Evolutionary conservation across 2,888 invertebrate species (phyloP).

Genomic region (Torymus auratus): DNA sequence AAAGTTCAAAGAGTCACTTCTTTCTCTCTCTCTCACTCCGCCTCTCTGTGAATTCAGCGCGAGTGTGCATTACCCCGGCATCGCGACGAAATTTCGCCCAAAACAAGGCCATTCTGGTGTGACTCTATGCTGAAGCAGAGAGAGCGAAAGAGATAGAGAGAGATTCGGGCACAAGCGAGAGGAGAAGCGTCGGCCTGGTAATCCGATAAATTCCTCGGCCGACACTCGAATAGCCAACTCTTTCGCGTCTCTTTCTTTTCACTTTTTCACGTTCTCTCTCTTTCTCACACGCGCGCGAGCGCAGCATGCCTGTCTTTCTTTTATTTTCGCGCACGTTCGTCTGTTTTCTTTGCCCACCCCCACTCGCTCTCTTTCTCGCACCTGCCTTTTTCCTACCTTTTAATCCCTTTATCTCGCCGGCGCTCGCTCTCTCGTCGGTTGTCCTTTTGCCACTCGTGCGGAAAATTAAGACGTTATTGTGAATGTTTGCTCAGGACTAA

Average conservation of each 20-base stretch:
- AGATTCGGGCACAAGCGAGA: conserved; percentile 10
- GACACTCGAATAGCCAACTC: conserved; percentile 38
- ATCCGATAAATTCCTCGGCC: conserved; percentile 47
- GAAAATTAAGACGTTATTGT: neutral
- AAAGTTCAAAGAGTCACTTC: conserved; percentile 45
- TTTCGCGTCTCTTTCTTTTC: neutral
- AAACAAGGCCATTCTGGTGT: conserved; percentile 35
- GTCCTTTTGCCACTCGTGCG: neutral
- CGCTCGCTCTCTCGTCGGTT: neutral
- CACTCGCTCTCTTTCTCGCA: neutral
- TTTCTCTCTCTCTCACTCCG: too few species aligned
- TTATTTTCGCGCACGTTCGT: conserved; percentile 33
- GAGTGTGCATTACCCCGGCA: conserved; percentile 22
- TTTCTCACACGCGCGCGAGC: neutral
- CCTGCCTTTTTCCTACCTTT: conserved; percentile 1
- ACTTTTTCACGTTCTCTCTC: conserved; percentile 29
- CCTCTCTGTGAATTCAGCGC: neutral
- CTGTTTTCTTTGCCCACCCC: neutral
- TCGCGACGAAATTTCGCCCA: conserved; percentile 18
- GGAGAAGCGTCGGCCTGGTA: conserved; percentile 27
- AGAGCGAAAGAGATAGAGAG: neutral
- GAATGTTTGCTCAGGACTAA: neutral
- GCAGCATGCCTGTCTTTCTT: neutral
- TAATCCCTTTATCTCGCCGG: conserved; percentile 28
- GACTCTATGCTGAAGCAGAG: neutral